These are phyloP conservation scores for Macroglossus sobrinus DNA, from an alignment of 2,113 vertebrate genomes.

Conservation along the genomic window DNA sequence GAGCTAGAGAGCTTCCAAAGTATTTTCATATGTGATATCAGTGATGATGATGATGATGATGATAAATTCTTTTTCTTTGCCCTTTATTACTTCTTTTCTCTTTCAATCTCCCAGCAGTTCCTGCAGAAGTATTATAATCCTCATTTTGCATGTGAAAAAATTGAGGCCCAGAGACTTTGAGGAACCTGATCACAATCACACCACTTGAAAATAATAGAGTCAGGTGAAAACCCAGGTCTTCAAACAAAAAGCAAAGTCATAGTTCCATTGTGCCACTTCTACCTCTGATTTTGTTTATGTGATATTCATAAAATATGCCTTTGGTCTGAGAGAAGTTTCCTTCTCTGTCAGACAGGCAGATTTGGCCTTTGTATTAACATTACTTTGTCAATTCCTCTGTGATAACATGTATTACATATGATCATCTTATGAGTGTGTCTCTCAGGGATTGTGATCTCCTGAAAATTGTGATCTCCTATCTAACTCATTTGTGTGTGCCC, in stretches of 20 bases:
- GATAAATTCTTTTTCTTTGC: background rate
- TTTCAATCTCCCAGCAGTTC: background rate
- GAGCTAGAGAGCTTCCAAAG: background rate
- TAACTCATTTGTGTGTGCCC: background rate
- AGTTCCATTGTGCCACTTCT: background rate
- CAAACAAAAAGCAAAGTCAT: background rate
- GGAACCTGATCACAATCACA: background rate
- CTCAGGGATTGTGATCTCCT: background rate
- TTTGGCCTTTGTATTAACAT: background rate
- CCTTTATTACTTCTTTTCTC: background rate
- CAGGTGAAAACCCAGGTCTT: background rate
- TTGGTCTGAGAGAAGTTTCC: background rate
- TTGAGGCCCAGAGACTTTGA: background rate
- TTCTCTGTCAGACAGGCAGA: background rate
- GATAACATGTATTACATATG: background rate
- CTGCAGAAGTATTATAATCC: background rate
- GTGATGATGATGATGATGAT: background rate
- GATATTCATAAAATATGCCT: background rate
- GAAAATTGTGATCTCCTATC: background rate
- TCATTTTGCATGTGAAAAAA: background rate
- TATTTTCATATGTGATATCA: background rate
- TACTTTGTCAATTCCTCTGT: background rate
- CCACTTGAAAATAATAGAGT: background rate
- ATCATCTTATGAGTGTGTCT: background rate
- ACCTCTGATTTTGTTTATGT: background rate